Percentiles rank a stretch among this genome's conserved stretches.
phyloP scores from a whole-genome alignment of 2,888 invertebrate species.

The Leucoma salicis region DNA sequence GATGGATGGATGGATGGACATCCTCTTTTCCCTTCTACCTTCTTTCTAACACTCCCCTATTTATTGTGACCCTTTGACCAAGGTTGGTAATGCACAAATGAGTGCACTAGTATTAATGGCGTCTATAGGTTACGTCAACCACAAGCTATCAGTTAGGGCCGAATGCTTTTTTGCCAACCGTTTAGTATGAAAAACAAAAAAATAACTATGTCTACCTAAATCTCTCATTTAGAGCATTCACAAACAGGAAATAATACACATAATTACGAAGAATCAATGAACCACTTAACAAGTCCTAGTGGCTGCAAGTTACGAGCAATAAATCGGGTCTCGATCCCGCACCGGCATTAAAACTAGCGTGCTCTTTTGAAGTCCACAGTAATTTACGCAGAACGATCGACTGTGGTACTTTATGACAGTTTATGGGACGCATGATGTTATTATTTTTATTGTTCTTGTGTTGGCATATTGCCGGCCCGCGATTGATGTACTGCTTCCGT shows the following conservation, averaged over 20 bases:
- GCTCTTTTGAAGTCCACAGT: slow-evolving; percentile 55
- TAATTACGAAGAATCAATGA: slow-evolving; percentile 11
- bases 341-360: slow-evolving; percentile 4
- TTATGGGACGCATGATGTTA: slow-evolving; percentile 17
- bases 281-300: slow-evolving; percentile 8
- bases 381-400: slow-evolving; percentile 34
- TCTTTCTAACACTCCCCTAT: no score
- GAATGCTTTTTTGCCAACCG: no score
- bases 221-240: neutral
- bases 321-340: slow-evolving; percentile 11
- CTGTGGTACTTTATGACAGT: slow-evolving; percentile 13
- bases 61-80: no score
- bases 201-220: no score
- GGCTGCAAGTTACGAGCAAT: slow-evolving; percentile 10
- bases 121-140: no score
- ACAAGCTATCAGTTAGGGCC: no score
- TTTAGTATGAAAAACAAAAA: no score
- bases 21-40: no score
- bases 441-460: slow-evolving; percentile 16
- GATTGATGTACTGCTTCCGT: no score
- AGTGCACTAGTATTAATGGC: no score
- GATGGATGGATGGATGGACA: no score
- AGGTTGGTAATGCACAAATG: no score
- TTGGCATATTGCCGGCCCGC: slow-evolving; percentile 19
- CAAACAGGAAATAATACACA: slow-evolving; percentile 12